Evolutionary conservation across 2,888 invertebrate species (phyloP).

Genomic region (Exocentrus adspersus): DNA sequence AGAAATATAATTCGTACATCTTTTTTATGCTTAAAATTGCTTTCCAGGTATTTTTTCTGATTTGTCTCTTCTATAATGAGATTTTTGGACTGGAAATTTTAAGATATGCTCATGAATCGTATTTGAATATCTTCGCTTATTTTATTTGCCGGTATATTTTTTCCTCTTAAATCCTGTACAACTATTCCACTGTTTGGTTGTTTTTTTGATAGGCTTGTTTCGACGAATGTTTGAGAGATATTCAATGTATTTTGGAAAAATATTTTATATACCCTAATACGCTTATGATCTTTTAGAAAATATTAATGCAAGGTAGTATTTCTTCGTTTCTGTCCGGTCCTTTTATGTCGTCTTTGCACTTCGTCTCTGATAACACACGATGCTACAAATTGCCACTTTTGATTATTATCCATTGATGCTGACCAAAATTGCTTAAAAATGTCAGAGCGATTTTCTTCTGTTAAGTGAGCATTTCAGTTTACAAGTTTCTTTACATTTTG

Average conservation of each 20-base stretch:
- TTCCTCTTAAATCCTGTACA: constrained; percentile 26
- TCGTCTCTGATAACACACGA: constrained; percentile 4
- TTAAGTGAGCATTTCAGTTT: background rate
- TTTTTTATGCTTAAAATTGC: constrained; percentile 32
- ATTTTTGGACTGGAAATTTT: constrained; percentile 32
- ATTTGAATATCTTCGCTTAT: constrained; percentile 24
- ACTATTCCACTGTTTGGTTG: constrained; percentile 14
- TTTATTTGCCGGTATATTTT: constrained; percentile 28
- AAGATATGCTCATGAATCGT: constrained; percentile 29
- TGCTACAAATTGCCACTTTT: constrained; percentile 25
- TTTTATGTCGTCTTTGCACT: constrained; percentile 1
- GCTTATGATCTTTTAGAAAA: constrained; percentile 18
- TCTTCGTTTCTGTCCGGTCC: constrained; percentile 15
- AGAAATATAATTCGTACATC: constrained; percentile 32
- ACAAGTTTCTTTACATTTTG: no score
- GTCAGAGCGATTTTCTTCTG: constrained; percentile 1
- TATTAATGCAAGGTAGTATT: constrained; percentile 17
- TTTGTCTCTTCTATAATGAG: constrained; percentile 36
- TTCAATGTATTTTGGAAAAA: constrained; percentile 23
- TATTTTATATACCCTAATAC: constrained; percentile 18
- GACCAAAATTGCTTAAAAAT: constrained; percentile 21
- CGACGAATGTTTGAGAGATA: constrained; percentile 25
- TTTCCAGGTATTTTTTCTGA: constrained; percentile 35
- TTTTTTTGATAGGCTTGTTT: constrained; percentile 23
- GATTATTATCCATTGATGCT: constrained; percentile 12